phyloP scores from a whole-genome alignment of 2,888 invertebrate species.

The Sphecodes monilicornis region DNA sequence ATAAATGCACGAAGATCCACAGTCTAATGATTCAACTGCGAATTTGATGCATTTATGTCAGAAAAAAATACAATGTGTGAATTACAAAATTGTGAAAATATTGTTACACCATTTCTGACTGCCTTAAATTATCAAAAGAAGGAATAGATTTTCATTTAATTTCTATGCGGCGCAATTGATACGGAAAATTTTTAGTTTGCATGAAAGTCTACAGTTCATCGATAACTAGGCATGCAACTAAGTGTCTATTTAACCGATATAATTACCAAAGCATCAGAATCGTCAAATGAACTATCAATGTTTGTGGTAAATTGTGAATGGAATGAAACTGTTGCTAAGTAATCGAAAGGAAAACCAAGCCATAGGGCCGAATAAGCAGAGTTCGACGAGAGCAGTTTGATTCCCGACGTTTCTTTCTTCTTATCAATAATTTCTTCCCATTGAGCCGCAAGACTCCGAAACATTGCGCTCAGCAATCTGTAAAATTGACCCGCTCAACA shows the following conservation, averaged over 20 bases:
- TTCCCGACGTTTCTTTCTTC: neutral
- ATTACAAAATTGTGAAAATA: too few relatives aligned
- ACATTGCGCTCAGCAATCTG: slow-evolving; percentile 32
- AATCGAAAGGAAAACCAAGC: neutral
- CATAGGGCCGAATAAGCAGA: neutral
- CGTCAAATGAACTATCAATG: neutral
- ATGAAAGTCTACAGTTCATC: too few relatives aligned
- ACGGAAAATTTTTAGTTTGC: too few relatives aligned
- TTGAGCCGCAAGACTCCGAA: neutral
- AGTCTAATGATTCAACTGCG: too few relatives aligned
- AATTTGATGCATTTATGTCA: too few relatives aligned
- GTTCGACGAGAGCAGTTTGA: neutral
- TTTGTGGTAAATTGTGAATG: neutral
- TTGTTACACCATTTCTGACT: too few relatives aligned
- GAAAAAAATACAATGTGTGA: too few relatives aligned
- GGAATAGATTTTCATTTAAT: too few relatives aligned
- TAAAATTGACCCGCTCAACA: slow-evolving; percentile 30
- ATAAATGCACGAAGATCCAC: too few relatives aligned
- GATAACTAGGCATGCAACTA: neutral
- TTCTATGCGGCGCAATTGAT: too few relatives aligned
- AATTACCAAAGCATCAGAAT: neutral
- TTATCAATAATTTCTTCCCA: slow-evolving; percentile 13
- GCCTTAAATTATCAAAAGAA: too few relatives aligned
- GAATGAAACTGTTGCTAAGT: neutral
- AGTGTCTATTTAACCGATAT: neutral